A percentile compares a stretch with the other conserved stretches of the same genome.
These are phyloP conservation scores for Hydrolagus affinis DNA, from an alignment of 2,113 vertebrate genomes.

Conservation along the genomic window DNA sequence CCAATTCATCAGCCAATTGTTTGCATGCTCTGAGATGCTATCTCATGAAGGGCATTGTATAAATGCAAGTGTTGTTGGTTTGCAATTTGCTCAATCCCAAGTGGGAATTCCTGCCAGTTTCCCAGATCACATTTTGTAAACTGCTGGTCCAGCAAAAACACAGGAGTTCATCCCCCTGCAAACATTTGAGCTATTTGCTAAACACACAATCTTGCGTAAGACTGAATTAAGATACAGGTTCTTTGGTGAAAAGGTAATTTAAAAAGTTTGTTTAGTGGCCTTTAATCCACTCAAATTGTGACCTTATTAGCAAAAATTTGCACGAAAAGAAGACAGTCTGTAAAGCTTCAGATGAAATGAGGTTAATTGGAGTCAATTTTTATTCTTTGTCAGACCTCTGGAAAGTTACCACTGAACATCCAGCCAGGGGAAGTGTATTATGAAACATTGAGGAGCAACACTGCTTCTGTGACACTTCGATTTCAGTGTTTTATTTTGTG, in stretches of 20 bases:
- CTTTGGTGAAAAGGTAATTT: neutral
- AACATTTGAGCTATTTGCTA: neutral
- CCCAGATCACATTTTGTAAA: too few species aligned
- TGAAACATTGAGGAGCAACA: neutral
- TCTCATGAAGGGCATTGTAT: too few species aligned
- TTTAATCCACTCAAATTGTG: neutral
- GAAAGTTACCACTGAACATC: neutral
- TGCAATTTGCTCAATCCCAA: too few species aligned
- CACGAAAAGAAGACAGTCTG: neutral
- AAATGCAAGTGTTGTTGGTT: too few species aligned
- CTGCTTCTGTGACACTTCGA: too few species aligned
- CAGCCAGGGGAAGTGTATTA: neutral
- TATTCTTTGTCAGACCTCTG: neutral
- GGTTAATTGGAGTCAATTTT: slow-evolving; percentile 10
- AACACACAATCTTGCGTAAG: too few species aligned
- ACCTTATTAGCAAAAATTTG: neutral
- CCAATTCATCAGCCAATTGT: too few species aligned
- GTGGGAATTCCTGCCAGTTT: too few species aligned
- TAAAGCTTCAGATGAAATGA: neutral
- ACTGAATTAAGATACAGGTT: neutral
- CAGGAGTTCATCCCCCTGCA: neutral
- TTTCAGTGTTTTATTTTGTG: slow-evolving; percentile 1
- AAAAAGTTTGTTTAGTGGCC: neutral
- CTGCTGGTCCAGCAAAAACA: too few species aligned
- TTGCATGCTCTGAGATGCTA: too few species aligned